Percentiles rank a stretch among this genome's conserved stretches.
These are phyloP conservation scores for Electrophaes corylata DNA, from an alignment of 2,888 invertebrate genomes.

Conservation along the genomic window DNA sequence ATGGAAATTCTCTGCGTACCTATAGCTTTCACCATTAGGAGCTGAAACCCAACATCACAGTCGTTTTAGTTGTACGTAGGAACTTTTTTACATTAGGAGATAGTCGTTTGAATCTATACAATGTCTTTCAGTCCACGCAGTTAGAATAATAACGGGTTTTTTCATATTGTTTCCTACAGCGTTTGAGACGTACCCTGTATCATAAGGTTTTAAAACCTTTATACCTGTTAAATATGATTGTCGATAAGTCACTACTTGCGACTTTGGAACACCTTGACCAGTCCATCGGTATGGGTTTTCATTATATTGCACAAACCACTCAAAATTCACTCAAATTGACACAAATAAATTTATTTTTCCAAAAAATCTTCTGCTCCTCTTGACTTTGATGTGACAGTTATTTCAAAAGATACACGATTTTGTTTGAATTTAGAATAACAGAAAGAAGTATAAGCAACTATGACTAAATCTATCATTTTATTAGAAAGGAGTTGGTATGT, in stretches of 20 bases:
- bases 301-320: slow-evolving; percentile 18
- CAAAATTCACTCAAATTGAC: slow-evolving; percentile 26
- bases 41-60: no score
- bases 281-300: slow-evolving; percentile 12
- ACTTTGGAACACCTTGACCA: slow-evolving; percentile 8
- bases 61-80: no score
- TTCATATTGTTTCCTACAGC: no score
- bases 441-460: neutral
- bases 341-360: slow-evolving; percentile 21
- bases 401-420: slow-evolving; percentile 47
- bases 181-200: no score
- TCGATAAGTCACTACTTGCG: slow-evolving; percentile 8
- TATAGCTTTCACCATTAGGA: no score
- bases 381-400: slow-evolving; percentile 38
- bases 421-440: slow-evolving; percentile 50
- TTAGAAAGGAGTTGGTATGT: neutral
- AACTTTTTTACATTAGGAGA: no score
- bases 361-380: slow-evolving; percentile 22
- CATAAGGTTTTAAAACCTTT: neutral
- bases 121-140: no score
- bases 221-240: slow-evolving; percentile 3
- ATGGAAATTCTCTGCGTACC: no score
- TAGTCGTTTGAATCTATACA: no score
- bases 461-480: neutral
- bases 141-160: no score